A percentile compares a stretch with the other conserved stretches of the same genome.
Evolutionary conservation across 2,797 vertebrate species (phyloP).

Genomic region (Amphiprion clarkii): DNA sequence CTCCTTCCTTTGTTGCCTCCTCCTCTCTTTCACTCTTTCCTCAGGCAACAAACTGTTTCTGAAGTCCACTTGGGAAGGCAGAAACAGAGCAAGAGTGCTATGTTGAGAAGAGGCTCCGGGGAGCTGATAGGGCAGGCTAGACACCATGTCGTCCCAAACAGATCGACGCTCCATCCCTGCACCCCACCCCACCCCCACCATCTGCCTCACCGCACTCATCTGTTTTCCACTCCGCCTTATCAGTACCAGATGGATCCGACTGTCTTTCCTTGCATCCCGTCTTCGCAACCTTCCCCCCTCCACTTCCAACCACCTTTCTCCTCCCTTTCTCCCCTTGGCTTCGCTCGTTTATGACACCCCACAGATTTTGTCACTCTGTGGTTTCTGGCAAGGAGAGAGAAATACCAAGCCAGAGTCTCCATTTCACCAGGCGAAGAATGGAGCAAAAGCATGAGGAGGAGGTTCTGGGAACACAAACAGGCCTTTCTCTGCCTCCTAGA

Average conservation of each 20-base stretch:
- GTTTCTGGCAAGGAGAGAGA: constrained; percentile 89
- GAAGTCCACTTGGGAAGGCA: constrained; percentile 61
- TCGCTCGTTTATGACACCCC: constrained; percentile 88
- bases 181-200: constrained; percentile 40
- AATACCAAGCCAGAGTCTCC: constrained; percentile 88
- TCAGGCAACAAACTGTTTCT: constrained; percentile 63
- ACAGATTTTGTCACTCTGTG: constrained; percentile 95
- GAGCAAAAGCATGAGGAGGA: constrained; percentile 57
- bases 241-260: constrained; percentile 91
- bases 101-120: constrained; percentile 48
- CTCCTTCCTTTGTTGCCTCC: constrained; percentile 74
- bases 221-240: constrained; percentile 93
- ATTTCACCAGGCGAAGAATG: constrained; percentile 85
- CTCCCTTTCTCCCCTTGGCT: constrained; percentile 72
- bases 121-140: constrained; percentile 70
- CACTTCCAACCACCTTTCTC: constrained; percentile 82
- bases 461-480: constrained; percentile 66
- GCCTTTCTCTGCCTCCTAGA: constrained; percentile 62
- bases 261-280: constrained; percentile 88
- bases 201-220: constrained; percentile 85
- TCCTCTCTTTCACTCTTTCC: constrained; percentile 53
- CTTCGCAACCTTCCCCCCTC: constrained; percentile 32
- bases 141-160: constrained; percentile 75
- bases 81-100: constrained; percentile 52
- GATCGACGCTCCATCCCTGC: constrained; percentile 49